These are phyloP conservation scores for Parelbella ahira DNA, from an alignment of 2,888 invertebrate genomes.

Conservation along the genomic window DNA sequence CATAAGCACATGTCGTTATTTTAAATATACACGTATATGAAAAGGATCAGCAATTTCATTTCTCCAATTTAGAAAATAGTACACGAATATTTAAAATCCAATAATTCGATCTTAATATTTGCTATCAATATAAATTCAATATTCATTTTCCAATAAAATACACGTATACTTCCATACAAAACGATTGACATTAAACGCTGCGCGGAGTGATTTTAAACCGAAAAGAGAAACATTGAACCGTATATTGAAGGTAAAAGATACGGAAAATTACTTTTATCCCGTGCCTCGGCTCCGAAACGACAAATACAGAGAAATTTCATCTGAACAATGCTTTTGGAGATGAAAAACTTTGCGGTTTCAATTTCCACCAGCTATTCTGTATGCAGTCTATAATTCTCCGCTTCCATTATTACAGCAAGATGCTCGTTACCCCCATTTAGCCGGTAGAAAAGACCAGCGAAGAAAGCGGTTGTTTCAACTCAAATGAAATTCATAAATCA, in stretches of 20 bases:
- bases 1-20: no score
- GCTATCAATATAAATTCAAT: no score
- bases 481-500: constrained; percentile 72
- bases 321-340: constrained; percentile 44
- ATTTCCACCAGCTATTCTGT: constrained; percentile 53
- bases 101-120: no score
- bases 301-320: constrained; percentile 34
- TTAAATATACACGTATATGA: no score
- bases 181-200: constrained; percentile 3
- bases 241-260: constrained; percentile 19
- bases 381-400: constrained; percentile 45
- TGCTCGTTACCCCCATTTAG: constrained; percentile 64
- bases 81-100: no score
- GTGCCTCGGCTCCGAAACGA: constrained; percentile 16
- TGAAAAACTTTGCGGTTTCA: constrained; percentile 63
- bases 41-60: no score
- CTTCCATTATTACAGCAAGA: constrained; percentile 61
- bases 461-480: constrained; percentile 56
- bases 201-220: constrained; percentile 6
- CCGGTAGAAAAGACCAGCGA: constrained; percentile 43
- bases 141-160: no score
- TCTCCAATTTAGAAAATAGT: no score
- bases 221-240: constrained; percentile 9
- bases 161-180: no score
- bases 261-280: constrained; percentile 22